These are phyloP conservation scores for Gibbula magus DNA, from an alignment of 2,888 invertebrate genomes.

Conservation along the genomic window DNA sequence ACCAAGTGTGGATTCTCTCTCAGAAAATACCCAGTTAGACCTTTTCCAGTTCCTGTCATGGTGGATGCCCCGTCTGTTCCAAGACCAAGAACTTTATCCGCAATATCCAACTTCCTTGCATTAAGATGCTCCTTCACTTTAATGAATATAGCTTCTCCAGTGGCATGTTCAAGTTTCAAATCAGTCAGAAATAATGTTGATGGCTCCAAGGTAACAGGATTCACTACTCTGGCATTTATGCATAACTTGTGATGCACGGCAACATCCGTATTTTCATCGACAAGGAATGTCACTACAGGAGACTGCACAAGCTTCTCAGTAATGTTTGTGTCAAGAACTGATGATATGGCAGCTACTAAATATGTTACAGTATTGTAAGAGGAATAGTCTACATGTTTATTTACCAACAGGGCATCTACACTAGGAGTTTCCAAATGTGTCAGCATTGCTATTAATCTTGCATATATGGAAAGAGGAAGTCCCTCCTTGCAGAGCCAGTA, in stretches of 20 bases:
- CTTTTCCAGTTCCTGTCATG: conserved; percentile 40
- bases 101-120: neutral
- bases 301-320: conserved; percentile 28
- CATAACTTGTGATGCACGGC: conserved; percentile 39
- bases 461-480: conserved; percentile 30
- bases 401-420: conserved; percentile 3
- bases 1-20: conserved; percentile 34
- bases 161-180: conserved; percentile 19
- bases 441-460: conserved; percentile 25
- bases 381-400: conserved; percentile 24
- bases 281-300: conserved; percentile 33
- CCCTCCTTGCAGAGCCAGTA: conserved; percentile 36
- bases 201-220: conserved; percentile 30
- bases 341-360: conserved; percentile 28
- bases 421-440: conserved; percentile 26
- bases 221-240: conserved; percentile 30
- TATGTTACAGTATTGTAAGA: conserved; percentile 28
- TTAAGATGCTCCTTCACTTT: conserved; percentile 20
- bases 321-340: conserved; percentile 13
- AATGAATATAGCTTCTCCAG: conserved; percentile 27
- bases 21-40: conserved; percentile 39
- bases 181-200: conserved; percentile 34
- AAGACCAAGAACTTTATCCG: conserved; percentile 30
- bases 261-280: conserved; percentile 40
- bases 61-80: conserved; percentile 44